phyloP scores from a whole-genome alignment of 1,140 invertebrate species.

The Bactericera cockerelli region DNA sequence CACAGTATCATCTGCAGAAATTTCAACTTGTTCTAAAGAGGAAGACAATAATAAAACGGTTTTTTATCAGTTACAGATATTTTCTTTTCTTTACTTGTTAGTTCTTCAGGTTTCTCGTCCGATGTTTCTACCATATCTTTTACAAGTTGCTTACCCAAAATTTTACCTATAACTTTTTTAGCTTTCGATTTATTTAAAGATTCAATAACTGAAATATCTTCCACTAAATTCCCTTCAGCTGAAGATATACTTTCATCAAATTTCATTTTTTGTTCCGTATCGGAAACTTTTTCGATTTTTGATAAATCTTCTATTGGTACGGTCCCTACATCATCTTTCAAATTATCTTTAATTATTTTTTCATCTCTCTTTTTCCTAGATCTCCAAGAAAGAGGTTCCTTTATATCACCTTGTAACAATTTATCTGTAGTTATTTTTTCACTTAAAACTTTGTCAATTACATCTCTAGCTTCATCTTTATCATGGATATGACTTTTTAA shows the following conservation, averaged over 20 bases:
- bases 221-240: neutral
- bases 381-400: neutral
- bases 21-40: constrained; percentile 3
- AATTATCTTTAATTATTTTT: too few relatives aligned
- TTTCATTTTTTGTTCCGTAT: too few relatives aligned
- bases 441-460: neutral
- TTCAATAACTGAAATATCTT: constrained; percentile 8
- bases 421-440: neutral
- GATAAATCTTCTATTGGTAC: too few relatives aligned
- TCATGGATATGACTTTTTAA: neutral
- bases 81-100: neutral
- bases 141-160: constrained; percentile 12
- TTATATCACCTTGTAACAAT: neutral
- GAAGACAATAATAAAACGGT: constrained; percentile 1
- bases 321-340: too few relatives aligned
- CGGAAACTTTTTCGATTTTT: too few relatives aligned
- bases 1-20: constrained; percentile 10
- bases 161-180: constrained; percentile 16
- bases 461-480: constrained; percentile 4
- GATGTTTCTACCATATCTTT: neutral
- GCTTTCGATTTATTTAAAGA: constrained; percentile 6
- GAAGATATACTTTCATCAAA: too few relatives aligned
- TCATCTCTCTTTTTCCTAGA: too few relatives aligned
- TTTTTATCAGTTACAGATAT: neutral
- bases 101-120: neutral